Conservation (phyloP, 1,140 invertebrate species). For the Rhopalosiphum padi region DNA sequence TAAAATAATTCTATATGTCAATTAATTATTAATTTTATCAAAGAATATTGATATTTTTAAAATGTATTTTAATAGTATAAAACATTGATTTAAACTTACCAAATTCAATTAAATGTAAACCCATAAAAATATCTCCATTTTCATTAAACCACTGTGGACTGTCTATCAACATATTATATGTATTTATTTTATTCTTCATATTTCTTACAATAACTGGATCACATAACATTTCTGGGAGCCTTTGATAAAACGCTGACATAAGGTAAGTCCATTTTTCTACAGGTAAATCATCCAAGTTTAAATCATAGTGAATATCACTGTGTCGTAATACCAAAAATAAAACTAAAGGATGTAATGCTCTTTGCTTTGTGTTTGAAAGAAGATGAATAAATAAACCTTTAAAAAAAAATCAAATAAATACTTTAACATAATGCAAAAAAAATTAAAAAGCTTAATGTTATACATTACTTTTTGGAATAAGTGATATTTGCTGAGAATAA, state of each 20-base stretch:
- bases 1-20: background rate
- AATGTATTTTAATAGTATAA: background rate
- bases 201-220: constrained; percentile 9
- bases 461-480: constrained; percentile 30
- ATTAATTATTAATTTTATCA: background rate
- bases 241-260: constrained; percentile 48
- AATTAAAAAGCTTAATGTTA: background rate
- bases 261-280: constrained; percentile 41
- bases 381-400: background rate
- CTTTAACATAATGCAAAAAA: no score
- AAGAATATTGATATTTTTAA: background rate
- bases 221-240: background rate
- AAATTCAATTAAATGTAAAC: constrained; percentile 44
- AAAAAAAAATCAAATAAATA: background rate
- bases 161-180: background rate
- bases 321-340: constrained; percentile 29
- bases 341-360: constrained; percentile 40
- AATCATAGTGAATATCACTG: background rate
- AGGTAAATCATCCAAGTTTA: constrained; percentile 31
- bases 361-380: background rate
- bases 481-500: constrained; percentile 25
- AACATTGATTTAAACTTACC: constrained; percentile 30
- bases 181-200: constrained; percentile 22
- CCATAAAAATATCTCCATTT: constrained; percentile 29
- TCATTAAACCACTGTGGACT: constrained; percentile 47